phyloP scores from a whole-genome alignment of 2,113 vertebrate species.

The Saguinus midas region DNA sequence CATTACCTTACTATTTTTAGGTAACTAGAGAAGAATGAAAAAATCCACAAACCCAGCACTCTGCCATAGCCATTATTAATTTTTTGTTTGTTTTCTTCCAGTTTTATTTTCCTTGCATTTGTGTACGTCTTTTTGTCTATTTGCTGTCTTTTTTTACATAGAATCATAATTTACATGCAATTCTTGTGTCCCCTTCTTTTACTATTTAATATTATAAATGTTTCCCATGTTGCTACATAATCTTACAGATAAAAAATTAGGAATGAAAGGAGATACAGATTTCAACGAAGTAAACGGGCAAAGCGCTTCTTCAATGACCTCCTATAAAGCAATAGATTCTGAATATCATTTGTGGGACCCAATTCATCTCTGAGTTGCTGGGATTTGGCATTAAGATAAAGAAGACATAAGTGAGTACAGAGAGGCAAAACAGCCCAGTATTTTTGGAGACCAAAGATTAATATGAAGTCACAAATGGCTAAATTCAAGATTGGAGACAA shows the following conservation, averaged over 20 bases:
- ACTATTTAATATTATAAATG: background rate
- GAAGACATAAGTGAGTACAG: background rate
- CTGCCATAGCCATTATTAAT: background rate
- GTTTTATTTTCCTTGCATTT: background rate
- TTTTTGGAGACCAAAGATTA: background rate
- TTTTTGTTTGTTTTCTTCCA: background rate
- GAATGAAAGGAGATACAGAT: background rate
- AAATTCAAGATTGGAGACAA: background rate
- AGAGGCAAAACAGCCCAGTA: background rate
- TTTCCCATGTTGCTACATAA: background rate
- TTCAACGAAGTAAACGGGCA: background rate
- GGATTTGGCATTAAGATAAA: background rate
- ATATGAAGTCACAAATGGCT: background rate
- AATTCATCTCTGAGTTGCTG: background rate
- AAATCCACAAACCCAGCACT: background rate
- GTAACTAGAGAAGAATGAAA: background rate
- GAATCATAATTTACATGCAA: background rate
- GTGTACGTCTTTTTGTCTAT: background rate
- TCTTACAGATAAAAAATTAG: background rate
- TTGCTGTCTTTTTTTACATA: background rate
- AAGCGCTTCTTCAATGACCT: background rate
- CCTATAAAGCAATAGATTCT: background rate
- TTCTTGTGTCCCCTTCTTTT: background rate
- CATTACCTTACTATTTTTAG: background rate
- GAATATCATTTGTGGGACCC: background rate